Conservation (phyloP, 2,888 invertebrate species). For the Metallyticus violacea region DNA sequence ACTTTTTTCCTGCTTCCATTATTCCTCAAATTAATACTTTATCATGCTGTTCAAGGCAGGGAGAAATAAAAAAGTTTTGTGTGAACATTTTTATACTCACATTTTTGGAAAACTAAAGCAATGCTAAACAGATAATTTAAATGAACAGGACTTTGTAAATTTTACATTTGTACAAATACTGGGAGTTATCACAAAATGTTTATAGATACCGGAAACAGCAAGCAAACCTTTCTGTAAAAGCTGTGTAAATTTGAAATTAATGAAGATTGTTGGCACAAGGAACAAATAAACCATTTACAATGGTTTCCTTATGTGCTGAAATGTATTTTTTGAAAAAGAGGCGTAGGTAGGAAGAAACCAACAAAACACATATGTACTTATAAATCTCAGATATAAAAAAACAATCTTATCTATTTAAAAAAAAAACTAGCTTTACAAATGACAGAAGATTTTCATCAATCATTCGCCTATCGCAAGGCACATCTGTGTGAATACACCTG, state of each 20-base stretch:
- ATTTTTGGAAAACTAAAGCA: too few relatives aligned
- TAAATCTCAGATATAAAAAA: conserved; percentile 21
- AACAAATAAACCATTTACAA: conserved; percentile 10
- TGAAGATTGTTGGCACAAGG: not conserved
- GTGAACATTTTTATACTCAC: too few relatives aligned
- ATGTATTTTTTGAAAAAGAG: not conserved
- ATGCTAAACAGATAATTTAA: too few relatives aligned
- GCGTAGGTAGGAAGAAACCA: not conserved
- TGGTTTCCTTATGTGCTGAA: not conserved
- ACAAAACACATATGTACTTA: conserved; percentile 4
- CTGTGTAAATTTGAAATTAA: not conserved
- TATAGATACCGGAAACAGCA: not conserved
- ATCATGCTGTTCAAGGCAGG: too few relatives aligned
- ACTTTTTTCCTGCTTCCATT: too few relatives aligned
- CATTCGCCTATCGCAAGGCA: conserved; percentile 23
- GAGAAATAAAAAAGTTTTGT: too few relatives aligned
- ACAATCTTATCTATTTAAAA: conserved; percentile 15
- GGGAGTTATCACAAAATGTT: not conserved
- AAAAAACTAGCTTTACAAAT: conserved; percentile 9
- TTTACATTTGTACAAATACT: not conserved
- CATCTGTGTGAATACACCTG: conserved; percentile 8
- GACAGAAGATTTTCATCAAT: conserved; percentile 7
- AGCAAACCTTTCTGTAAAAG: not conserved
- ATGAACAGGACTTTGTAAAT: too few relatives aligned
- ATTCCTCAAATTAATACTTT: too few relatives aligned